Conservation (phyloP, 1,140 invertebrate species). For the Rhopalosiphum maidis region DNA sequence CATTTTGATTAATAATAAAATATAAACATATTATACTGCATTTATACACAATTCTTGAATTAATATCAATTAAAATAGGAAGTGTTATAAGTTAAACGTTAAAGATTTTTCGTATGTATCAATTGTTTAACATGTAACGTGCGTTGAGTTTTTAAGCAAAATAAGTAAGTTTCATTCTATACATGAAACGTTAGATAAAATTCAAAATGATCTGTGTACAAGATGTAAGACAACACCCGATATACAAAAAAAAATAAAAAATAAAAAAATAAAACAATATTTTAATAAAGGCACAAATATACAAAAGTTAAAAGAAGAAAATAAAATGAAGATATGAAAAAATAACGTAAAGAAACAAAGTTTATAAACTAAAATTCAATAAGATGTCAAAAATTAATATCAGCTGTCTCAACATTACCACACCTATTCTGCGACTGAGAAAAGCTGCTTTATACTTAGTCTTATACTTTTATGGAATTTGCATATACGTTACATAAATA, state of each 20-base stretch:
- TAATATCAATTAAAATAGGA: not conserved
- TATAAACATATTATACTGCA: not conserved
- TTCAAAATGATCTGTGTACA: not conserved
- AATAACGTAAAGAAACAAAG: not conserved
- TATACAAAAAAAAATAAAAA: not conserved
- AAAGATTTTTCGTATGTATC: not conserved
- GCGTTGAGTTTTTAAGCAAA: not conserved
- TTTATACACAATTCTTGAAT: not conserved
- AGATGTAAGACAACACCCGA: not conserved
- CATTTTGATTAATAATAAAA: not conserved
- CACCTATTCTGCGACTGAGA: not conserved
- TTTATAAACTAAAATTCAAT: not conserved
- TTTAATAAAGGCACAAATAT: not conserved
- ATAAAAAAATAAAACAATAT: not conserved
- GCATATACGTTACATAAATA: constrained; percentile 7
- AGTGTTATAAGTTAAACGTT: not conserved
- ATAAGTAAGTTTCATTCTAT: too few relatives aligned
- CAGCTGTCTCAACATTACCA: not conserved
- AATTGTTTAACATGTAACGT: not conserved
- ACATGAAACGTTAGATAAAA: not conserved
- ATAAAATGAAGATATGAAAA: not conserved
- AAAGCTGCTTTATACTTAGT: constrained; percentile 7
- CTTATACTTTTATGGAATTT: not conserved
- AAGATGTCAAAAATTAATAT: not conserved
- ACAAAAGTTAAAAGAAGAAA: not conserved